These are phyloP conservation scores for Palythoa grandis DNA, from an alignment of 92 coral and sea anemone species.

Conservation along the genomic window DNA sequence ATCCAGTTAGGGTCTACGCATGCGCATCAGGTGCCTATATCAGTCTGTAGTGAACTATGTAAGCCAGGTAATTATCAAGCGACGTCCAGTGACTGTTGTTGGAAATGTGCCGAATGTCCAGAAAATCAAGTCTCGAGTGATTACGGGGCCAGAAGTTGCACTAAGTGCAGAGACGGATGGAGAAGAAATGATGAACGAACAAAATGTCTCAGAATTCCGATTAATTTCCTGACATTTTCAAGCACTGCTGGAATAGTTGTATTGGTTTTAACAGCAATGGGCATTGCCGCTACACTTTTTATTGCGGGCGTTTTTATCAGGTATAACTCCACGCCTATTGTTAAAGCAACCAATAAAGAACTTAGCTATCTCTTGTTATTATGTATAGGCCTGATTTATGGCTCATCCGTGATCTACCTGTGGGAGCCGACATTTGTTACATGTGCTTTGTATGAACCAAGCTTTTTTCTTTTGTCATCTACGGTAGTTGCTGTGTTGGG, in stretches of 20 bases:
- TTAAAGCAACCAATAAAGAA: conserved; percentile 80
- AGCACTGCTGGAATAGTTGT: conserved; percentile 51
- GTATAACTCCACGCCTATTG: conserved; percentile 69
- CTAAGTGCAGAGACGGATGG: conserved; percentile 60
- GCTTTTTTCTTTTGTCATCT: conserved; percentile 76
- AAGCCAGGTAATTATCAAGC: conserved; percentile 80
- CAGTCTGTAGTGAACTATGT: conserved; percentile 74
- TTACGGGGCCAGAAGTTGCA: conserved; percentile 67
- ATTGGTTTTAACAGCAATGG: conserved; percentile 59
- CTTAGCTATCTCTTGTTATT: conserved; percentile 70
- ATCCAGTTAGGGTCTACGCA: conserved; percentile 13
- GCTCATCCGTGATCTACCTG: conserved; percentile 68
- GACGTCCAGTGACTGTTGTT: conserved; percentile 65
- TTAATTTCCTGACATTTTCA: conserved; percentile 55
- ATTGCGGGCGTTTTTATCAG: conserved; percentile 60
- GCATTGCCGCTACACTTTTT: conserved; percentile 54
- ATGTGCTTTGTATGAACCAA: conserved; percentile 61
- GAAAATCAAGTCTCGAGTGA: conserved; percentile 50
- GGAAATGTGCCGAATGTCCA: conserved; percentile 79
- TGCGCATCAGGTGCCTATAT: conserved; percentile 61
- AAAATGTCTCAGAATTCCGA: conserved; percentile 68
- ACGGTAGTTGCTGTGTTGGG: conserved; percentile 74
- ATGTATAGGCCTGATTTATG: conserved; percentile 69
- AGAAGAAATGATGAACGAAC: conserved; percentile 61
- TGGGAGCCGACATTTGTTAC: conserved; percentile 59